These are phyloP conservation scores for Rhodeus uyekii DNA, from an alignment of 2,797 vertebrate species.

Conservation along the genomic window DNA sequence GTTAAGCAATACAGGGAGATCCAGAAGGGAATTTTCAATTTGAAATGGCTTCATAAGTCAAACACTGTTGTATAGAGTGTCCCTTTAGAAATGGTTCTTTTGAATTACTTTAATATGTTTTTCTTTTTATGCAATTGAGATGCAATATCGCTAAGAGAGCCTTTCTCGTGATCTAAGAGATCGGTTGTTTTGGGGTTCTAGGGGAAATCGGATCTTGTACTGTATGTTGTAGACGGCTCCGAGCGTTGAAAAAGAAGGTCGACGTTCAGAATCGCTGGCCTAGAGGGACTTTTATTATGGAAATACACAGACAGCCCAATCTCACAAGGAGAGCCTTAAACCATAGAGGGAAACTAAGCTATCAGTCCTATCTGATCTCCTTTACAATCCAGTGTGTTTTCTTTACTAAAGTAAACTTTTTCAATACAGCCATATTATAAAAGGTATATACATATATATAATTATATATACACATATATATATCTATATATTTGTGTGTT, in stretches of 20 bases:
- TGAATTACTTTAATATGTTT: constrained; percentile 57
- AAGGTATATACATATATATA: constrained; percentile 78
- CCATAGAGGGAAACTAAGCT: constrained; percentile 64
- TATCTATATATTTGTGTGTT: constrained; percentile 87
- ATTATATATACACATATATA: constrained; percentile 75
- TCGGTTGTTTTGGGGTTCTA: constrained; percentile 57
- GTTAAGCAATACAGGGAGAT: constrained; percentile 69
- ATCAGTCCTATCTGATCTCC: constrained; percentile 73
- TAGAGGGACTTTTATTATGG: constrained; percentile 56
- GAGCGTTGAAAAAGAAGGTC: background rate
- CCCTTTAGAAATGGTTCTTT: constrained; percentile 74
- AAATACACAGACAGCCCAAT: constrained; percentile 58
- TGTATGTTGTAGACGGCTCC: constrained; percentile 60
- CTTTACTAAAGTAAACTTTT: constrained; percentile 80
- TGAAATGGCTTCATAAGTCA: constrained; percentile 68
- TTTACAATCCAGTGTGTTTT: constrained; percentile 79
- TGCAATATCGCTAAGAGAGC: constrained; percentile 77
- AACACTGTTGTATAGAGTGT: constrained; percentile 70
- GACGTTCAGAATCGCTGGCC: no score
- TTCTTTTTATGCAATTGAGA: constrained; percentile 75
- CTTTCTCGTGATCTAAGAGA: constrained; percentile 66
- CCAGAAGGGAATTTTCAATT: constrained; percentile 68
- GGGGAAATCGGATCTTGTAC: constrained; percentile 60
- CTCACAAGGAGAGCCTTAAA: constrained; percentile 80
- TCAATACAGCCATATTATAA: constrained; percentile 86